These are phyloP conservation scores for Muscicapa adusta DNA, from an alignment of 2,113 vertebrate genomes.

Conservation along the genomic window DNA sequence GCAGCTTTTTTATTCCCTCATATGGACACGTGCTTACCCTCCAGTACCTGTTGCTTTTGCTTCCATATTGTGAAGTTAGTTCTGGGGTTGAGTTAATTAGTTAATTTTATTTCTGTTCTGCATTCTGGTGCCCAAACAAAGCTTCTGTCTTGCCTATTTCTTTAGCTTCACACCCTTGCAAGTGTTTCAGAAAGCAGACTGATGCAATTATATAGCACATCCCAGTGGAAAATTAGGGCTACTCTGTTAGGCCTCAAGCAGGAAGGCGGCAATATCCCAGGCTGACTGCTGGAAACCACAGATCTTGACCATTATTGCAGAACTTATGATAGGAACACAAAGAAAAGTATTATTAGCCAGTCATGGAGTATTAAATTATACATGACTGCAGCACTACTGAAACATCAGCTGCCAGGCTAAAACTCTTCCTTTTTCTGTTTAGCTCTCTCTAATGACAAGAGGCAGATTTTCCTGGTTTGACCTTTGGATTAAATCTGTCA, in stretches of 20 bases:
- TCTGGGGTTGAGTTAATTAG: neutral
- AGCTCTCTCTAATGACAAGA: neutral
- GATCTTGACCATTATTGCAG: slow-evolving; percentile 4
- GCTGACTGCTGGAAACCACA: neutral
- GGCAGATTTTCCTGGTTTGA: neutral
- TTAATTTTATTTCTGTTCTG: neutral
- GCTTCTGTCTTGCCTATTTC: neutral
- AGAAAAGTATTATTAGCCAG: neutral
- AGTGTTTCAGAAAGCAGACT: neutral
- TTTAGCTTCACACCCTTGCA: neutral
- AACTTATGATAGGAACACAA: neutral
- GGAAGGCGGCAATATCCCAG: neutral
- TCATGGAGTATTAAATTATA: slow-evolving; percentile 29
- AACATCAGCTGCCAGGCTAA: neutral
- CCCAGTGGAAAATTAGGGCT: neutral
- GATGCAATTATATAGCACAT: neutral
- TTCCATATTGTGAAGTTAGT: neutral
- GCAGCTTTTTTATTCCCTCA: neutral
- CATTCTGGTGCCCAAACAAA: neutral
- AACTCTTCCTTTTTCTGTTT: slow-evolving; percentile 6
- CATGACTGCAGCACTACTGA: neutral
- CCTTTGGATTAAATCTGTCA: slow-evolving; percentile 9
- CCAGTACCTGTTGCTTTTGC: neutral
- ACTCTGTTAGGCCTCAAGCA: neutral
- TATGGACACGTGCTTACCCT: neutral